These are phyloP conservation scores for Drosophila neonasuta DNA, from an alignment of 2,888 invertebrate species.

Conservation along the genomic window DNA sequence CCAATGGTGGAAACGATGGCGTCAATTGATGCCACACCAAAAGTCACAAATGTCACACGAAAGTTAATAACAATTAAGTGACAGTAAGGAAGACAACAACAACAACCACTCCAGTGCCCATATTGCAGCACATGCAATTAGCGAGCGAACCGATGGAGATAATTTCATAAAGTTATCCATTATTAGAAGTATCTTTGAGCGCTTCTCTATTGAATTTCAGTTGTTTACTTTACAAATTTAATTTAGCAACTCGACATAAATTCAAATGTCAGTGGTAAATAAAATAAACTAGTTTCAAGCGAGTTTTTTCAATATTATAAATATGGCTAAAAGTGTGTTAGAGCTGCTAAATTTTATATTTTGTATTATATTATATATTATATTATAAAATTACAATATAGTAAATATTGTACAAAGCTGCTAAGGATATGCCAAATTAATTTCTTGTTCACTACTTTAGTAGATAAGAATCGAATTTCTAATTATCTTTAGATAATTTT, in stretches of 20 bases:
- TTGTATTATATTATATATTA: too few relatives aligned
- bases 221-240: neutral
- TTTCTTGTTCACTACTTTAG: too few relatives aligned
- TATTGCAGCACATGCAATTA: constrained; percentile 47
- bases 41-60: constrained; percentile 75
- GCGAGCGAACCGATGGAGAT: constrained; percentile 17
- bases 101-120: constrained; percentile 16
- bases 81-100: constrained; percentile 14
- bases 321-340: too few relatives aligned
- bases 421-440: too few relatives aligned
- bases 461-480: too few relatives aligned
- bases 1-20: constrained; percentile 23
- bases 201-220: neutral
- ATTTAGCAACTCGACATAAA: neutral
- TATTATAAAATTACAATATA: too few relatives aligned
- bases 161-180: constrained; percentile 54
- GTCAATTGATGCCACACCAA: constrained; percentile 72
- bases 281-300: neutral
- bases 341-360: too few relatives aligned
- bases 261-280: neutral
- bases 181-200: too few relatives aligned
- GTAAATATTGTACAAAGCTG: too few relatives aligned
- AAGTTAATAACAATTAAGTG: constrained; percentile 77
- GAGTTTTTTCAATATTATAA: neutral
- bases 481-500: too few relatives aligned